Percentiles rank a stretch among this genome's conserved stretches.
phyloP scores from a whole-genome alignment of 2,797 vertebrate species.

The Furcifer pardalis region DNA sequence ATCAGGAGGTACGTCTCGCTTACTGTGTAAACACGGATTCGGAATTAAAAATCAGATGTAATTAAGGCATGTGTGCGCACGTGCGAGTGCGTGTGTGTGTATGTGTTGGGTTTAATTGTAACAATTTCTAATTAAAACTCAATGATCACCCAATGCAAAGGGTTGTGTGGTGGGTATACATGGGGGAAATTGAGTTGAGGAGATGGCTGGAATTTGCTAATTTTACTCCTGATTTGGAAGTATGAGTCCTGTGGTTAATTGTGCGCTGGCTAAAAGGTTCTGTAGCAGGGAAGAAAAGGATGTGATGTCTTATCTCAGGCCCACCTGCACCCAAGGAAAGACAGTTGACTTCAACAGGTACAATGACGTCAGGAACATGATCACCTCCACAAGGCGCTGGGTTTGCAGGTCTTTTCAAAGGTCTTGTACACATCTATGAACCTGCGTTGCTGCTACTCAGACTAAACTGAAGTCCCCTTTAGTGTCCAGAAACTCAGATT shows the following conservation, averaged over 20 bases:
- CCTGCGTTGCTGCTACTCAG: background rate
- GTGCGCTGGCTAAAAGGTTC: background rate
- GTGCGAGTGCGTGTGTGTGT: constrained; percentile 77
- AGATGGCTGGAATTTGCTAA: background rate
- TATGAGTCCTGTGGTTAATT: no score
- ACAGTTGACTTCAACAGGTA: background rate
- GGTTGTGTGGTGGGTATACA: constrained; percentile 12
- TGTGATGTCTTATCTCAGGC: background rate
- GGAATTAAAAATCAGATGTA: constrained; percentile 86
- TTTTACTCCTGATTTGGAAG: background rate
- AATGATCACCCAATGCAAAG: constrained; percentile 79
- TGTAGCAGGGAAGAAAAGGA: no score
- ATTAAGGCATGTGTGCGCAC: constrained; percentile 82
- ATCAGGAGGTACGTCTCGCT: constrained; percentile 85
- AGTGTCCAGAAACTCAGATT: background rate
- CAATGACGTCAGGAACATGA: background rate
- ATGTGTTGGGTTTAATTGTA: constrained; percentile 85
- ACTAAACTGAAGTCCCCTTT: background rate
- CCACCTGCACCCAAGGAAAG: background rate
- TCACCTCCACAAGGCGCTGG: background rate
- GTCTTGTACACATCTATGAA: background rate
- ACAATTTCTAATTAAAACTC: constrained; percentile 87
- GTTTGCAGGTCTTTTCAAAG: background rate
- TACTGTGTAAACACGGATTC: constrained; percentile 86
- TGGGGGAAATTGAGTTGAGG: background rate